Evolutionary conservation across 2,797 vertebrate species (phyloP), one percentile per base, ranked within the genome.

Genomic region (Syngnathus rostellatus): DNA sequence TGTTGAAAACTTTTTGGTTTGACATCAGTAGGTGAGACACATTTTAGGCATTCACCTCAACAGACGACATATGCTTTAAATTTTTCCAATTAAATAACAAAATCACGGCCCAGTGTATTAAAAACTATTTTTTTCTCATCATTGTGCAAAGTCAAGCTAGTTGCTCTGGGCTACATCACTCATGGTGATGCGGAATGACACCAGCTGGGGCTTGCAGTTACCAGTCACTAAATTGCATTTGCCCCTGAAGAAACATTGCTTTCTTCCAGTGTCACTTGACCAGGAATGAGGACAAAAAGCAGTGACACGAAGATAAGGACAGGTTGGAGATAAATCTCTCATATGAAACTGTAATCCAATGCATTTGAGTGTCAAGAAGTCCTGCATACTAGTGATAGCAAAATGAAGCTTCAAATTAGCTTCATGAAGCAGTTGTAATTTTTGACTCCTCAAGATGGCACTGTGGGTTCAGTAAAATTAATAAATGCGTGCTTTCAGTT

Each of bases 161-260:
- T 65, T 70, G 70, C 71, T 65, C 11, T 2, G 37, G 63, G 70
- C 63, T 31, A 48, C 65, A 14, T 70, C 73, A 66, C 58, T 73
- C 62, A 69, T 8, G 7, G 25, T 65, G 59, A 77, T 67, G 64
- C 45, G 62, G 72, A 67, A 40, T 60, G 72, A 75, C 60, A 66
- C 6, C 53, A 54, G 68, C 45, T 67, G 16, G 9, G 8, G 43
- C 31, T 19, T 16, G 60, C 65, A 48, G 39, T 37, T 25, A 46
- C 59, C 31, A 69, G 19, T 23, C 40, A 43, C 62, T 53, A 48
- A 57, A 63, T 38, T 55, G 14, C 43, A 58, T 21, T 41, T 45
- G 5, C 21, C 38, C 59, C 59, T 51, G 37, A 19, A 66, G 65
- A 53, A 70, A 51, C 10, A 17, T 8, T 50, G 41, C 1, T 39